phyloP scores from a whole-genome alignment of 2,113 vertebrate genomes.

The Neopipo cinnamomea region DNA sequence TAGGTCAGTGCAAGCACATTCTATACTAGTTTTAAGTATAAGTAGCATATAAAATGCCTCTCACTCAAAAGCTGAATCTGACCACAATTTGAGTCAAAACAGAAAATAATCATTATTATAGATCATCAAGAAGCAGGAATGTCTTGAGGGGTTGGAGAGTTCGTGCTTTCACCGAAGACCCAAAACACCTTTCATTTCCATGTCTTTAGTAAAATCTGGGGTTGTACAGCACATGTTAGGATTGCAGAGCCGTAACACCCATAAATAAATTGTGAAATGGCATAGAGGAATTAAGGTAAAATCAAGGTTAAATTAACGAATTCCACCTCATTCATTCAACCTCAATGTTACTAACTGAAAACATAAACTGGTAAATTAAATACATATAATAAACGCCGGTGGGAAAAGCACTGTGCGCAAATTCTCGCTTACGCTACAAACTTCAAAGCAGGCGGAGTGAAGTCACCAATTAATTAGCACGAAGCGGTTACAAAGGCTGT shows the following conservation, averaged over 20 bases:
- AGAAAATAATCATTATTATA: neutral
- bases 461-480: neutral
- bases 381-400: neutral
- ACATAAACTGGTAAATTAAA: neutral
- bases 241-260: neutral
- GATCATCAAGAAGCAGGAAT: neutral
- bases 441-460: neutral
- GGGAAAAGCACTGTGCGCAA: neutral
- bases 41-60: neutral
- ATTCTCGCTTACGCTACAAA: neutral
- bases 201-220: neutral
- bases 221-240: neutral
- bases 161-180: neutral
- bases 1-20: neutral
- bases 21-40: neutral
- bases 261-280: neutral
- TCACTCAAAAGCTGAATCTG: neutral
- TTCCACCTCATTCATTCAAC: neutral
- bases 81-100: neutral
- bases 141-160: neutral
- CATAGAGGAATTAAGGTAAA: neutral
- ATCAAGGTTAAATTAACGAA: neutral
- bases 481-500: neutral
- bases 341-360: neutral
- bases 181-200: neutral